A percentile compares a stretch with the other conserved stretches of the same genome.
Evolutionary conservation across 2,113 vertebrate genomes (phyloP).

Genomic region (Dicerorhinus sumatrensis): DNA sequence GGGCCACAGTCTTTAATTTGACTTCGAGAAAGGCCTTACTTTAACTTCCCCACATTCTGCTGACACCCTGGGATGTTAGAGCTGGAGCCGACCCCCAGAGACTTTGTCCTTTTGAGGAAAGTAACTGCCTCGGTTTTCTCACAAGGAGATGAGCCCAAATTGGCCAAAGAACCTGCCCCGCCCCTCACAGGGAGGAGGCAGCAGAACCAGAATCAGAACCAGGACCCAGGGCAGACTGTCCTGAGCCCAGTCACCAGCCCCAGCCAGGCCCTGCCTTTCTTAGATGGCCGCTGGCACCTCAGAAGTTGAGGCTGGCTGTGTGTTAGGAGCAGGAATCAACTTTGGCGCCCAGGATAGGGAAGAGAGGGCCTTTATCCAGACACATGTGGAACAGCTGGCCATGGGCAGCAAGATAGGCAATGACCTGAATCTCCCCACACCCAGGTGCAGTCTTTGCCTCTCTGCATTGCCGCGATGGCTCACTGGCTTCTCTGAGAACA

Average conservation of each 20-base stretch:
- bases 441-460: not conserved
- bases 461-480: not conserved
- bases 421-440: not conserved
- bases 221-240: not conserved
- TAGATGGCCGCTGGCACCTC: not conserved
- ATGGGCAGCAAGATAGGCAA: not conserved
- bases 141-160: not conserved
- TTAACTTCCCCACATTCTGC: not conserved
- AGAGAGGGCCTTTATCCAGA: conserved; percentile 21
- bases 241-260: not conserved
- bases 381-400: not conserved
- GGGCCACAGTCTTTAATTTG: not conserved
- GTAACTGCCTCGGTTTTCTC: not conserved
- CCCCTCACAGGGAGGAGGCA: not conserved
- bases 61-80: not conserved
- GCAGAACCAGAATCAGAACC: not conserved
- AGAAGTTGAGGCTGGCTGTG: not conserved
- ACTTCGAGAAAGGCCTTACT: not conserved
- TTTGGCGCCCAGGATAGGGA: not conserved
- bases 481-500: not conserved
- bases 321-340: not conserved
- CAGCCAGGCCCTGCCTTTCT: not conserved
- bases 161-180: not conserved
- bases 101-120: not conserved
- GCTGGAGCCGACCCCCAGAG: not conserved